A percentile compares a stretch with the other conserved stretches of the same genome.
Conservation (phyloP, 2,797 vertebrate species). For the Tokudaia tokunoshimensis region DNA sequence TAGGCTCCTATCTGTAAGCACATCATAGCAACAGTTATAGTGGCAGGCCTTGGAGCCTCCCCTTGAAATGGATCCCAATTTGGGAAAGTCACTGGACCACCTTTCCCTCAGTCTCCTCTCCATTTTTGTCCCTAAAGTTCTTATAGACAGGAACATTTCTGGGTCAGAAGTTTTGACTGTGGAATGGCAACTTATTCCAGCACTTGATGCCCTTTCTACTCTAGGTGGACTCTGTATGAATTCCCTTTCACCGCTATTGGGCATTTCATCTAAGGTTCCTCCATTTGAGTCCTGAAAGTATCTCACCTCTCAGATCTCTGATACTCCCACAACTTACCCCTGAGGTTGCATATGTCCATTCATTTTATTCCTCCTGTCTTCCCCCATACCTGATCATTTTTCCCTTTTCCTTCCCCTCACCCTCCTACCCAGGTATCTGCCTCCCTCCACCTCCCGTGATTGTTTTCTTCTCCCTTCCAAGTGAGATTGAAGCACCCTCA, state of each 20-base stretch:
- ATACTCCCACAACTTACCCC: background rate
- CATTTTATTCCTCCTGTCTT: no score
- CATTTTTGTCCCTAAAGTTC: background rate
- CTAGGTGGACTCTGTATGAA: background rate
- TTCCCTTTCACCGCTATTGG: background rate
- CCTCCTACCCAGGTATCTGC: no score
- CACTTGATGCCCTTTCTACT: background rate
- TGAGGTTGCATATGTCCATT: no score
- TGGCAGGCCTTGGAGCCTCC: background rate
- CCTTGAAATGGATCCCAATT: background rate
- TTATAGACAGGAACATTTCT: background rate
- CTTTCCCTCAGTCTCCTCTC: background rate
- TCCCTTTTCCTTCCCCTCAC: no score
- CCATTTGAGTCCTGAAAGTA: background rate
- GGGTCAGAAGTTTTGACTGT: background rate
- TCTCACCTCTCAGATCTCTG: background rate
- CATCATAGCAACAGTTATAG: background rate
- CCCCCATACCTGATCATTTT: no score
- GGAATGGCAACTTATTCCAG: background rate
- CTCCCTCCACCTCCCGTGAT: no score
- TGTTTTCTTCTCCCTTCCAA: no score
- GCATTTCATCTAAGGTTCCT: background rate
- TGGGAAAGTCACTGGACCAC: background rate
- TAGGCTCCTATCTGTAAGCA: background rate
- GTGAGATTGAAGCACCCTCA: no score